Percentiles rank a stretch among this genome's conserved stretches.
These are phyloP conservation scores for Periparus ater DNA, from an alignment of 2,797 vertebrate species.

Conservation along the genomic window DNA sequence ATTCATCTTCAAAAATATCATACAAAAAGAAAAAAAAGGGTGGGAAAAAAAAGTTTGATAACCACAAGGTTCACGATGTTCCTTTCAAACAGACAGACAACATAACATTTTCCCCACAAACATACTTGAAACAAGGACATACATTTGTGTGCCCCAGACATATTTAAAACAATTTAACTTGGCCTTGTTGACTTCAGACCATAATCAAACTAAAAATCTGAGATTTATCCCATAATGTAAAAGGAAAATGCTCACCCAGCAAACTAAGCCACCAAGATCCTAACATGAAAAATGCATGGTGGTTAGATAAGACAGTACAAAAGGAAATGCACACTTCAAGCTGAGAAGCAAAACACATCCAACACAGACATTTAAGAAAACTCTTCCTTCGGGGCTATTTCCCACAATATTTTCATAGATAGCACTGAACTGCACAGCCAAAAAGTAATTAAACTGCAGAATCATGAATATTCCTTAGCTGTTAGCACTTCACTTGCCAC, in stretches of 20 bases:
- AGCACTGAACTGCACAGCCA: neutral
- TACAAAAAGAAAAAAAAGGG: neutral
- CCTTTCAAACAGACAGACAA: neutral
- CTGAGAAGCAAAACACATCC: neutral
- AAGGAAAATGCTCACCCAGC: slow-evolving; percentile 33
- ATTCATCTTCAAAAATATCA: neutral
- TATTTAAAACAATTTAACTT: slow-evolving; percentile 42
- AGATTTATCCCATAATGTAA: neutral
- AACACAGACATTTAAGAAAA: neutral
- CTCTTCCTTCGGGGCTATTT: neutral
- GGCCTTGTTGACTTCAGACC: slow-evolving; percentile 17
- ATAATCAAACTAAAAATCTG: neutral
- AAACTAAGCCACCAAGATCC: neutral
- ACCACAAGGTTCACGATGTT: neutral
- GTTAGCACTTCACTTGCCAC: neutral
- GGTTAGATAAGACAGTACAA: slow-evolving; percentile 11
- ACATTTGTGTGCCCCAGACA: slow-evolving; percentile 34
- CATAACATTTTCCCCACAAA: neutral
- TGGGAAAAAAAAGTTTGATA: neutral
- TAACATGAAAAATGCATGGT: slow-evolving; percentile 18
- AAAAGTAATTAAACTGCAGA: neutral
- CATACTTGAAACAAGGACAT: slow-evolving; percentile 4
- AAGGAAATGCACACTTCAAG: neutral
- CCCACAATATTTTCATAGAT: neutral
- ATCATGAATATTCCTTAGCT: neutral